A percentile compares a stretch with the other conserved stretches of the same genome.
Conservation (phyloP, 2,888 invertebrate species). For the Spilosoma lubricipeda region DNA sequence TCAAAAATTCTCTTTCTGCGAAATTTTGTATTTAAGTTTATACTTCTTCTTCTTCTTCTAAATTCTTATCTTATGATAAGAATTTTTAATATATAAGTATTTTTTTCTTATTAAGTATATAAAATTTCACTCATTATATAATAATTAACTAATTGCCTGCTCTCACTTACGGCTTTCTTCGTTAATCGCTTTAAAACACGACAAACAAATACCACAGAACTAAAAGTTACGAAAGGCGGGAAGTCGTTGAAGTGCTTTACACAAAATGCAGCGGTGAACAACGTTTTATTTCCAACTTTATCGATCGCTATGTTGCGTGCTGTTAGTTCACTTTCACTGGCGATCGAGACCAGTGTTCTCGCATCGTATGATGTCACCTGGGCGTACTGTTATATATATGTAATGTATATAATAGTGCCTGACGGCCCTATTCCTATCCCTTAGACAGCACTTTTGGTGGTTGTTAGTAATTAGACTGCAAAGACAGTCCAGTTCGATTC, state of each 20-base stretch:
- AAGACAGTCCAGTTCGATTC: too few relatives aligned
- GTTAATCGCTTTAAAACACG: constrained; percentile 1
- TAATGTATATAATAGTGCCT: too few relatives aligned
- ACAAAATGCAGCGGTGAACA: constrained; percentile 18
- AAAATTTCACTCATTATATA: neutral
- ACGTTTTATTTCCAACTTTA: constrained; percentile 33
- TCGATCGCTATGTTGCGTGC: constrained; percentile 40
- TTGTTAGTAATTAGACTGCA: too few relatives aligned
- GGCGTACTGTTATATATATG: too few relatives aligned
- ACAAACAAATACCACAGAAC: constrained; percentile 9
- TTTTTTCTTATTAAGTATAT: neutral
- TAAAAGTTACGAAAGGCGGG: neutral
- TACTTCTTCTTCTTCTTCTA: too few relatives aligned
- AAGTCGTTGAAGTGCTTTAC: constrained; percentile 6
- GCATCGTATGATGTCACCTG: constrained; percentile 36
- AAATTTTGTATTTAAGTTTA: neutral
- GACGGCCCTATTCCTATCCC: too few relatives aligned
- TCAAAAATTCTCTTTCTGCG: neutral
- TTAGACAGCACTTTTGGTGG: too few relatives aligned
- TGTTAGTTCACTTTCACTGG: constrained; percentile 42
- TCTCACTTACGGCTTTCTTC: neutral
- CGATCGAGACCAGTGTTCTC: constrained; percentile 36
- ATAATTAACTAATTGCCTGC: neutral
- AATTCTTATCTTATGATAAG: too few relatives aligned
- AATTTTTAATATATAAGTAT: too few relatives aligned